Base-by-base conservation (phyloP, 2,888 invertebrate species). In the Prosopocoilus inquinatus region DNA sequence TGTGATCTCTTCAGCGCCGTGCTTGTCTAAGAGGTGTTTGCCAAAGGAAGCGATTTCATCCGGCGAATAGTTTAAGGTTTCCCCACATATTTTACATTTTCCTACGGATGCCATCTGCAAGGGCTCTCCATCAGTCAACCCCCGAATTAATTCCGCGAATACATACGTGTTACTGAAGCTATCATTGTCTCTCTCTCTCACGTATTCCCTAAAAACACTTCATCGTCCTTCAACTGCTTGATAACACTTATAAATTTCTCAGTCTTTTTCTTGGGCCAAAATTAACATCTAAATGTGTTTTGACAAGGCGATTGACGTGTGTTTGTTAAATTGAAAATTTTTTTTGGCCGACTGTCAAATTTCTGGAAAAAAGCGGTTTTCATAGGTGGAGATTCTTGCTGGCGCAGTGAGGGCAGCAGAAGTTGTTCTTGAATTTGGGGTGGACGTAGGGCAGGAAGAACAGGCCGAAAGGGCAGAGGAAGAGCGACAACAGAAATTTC, bases 11-110 rank as follows among this genome's bases (percentile, higher is more conserved):
- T 64, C 50, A n/a, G 70, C 59, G 8, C 73, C 72, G 61, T 75
- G 75, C 34, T 67, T 66, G 45, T 63, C 56, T 7, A 73, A 45
- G 5, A 75, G 63, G 60, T 75, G 75, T 49, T 67, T 65, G 3
- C 74, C 75, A 47, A 75, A 66, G 35, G 65, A 59, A 49, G 58
- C 58, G 16, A 68, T 58, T n/a, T 63, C 60, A 50, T 66, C 59
- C 16, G 69, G 67, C 49, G 65, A 64, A 56, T 72, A 70, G 28
- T 49, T 34, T 32, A 73, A 58, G 56, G 64, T 62, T 45, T 71
- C 68, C 15, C 71, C 71, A 59, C 74, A 74, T 63, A 73, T 63
- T 61, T 66, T 67, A 59, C 74, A 74, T 62, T 62, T 57, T 41
- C 64, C 67, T 41, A 55, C 60, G 15, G 57, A 52, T 47, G 60